A percentile compares a stretch with the other conserved stretches of the same genome.
phyloP scores from a whole-genome alignment of 2,888 invertebrate genomes.

The Seladonia tumulorum region DNA sequence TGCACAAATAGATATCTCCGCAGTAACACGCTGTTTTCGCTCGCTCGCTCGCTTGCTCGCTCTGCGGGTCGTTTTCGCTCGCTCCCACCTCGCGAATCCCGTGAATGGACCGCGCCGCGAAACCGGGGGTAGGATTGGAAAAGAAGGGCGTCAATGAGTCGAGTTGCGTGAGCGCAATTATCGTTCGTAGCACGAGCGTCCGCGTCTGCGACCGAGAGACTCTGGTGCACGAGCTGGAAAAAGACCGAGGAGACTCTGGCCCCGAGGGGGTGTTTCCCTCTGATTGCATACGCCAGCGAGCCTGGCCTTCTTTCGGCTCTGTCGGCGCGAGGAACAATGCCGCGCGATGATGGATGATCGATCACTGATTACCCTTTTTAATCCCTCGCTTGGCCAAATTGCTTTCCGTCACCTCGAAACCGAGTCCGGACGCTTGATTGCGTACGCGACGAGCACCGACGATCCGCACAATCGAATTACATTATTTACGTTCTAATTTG shows the following conservation, averaged over 20 bases:
- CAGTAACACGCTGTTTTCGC: conserved; percentile 31
- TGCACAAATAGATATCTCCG: conserved; percentile 76
- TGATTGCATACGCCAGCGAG: not conserved
- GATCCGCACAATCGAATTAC: not conserved
- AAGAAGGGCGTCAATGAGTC: conserved; percentile 68
- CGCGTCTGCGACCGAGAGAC: not conserved
- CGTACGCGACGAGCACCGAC: not conserved
- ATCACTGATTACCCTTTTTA: not conserved
- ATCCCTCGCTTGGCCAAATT: conserved; percentile 9
- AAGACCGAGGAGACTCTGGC: conserved; percentile 10
- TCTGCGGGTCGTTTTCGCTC: not conserved
- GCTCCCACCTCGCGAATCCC: conserved; percentile 41
- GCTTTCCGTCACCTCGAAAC: not conserved
- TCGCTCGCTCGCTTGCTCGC: not conserved
- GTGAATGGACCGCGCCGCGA: conserved; percentile 77
- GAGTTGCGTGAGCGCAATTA: conserved; percentile 73
- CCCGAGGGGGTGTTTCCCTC: conserved; percentile 8
- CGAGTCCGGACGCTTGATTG: not conserved
- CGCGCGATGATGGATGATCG: conserved; percentile 17
- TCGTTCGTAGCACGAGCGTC: conserved; percentile 48
- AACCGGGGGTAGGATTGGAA: conserved; percentile 61
- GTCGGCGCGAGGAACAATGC: conserved; percentile 12
- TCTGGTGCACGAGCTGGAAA: conserved; percentile 8
- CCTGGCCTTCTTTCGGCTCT: conserved; percentile 2
- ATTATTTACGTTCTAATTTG: not conserved